Base-by-base conservation (phyloP, 2,888 invertebrate genomes). In the Tuta absoluta region DNA sequence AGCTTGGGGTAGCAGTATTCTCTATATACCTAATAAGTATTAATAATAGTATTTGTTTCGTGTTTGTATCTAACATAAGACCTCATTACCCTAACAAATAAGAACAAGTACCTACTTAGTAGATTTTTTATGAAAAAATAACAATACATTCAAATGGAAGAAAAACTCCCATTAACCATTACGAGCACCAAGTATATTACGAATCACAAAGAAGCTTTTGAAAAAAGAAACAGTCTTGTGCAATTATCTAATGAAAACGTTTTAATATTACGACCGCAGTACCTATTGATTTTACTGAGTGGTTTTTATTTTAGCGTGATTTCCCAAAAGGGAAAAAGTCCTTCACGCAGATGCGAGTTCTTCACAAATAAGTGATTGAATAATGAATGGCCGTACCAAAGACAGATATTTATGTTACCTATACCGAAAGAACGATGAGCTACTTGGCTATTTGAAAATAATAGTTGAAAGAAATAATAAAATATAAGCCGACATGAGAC, bases 261-360 rank as follows among this genome's bases (percentile, higher is more conserved):
- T 21, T 23, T 49, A 49, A 19, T 49, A 49, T 10, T 7, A 49
- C 49, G 19, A 4, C 49, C 8, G 5, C 21, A 11, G 49, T 49
- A n/a, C n/a, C n/a, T n/a, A 49, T 49, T 49, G 21, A 49, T 49
- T 21, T 12, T 21, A 11, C 19, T 21, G 21, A 49, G 49, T 49
- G 49, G 49, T 49, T n/a, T 45, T 17, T 33, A 4, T 33, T 8
- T 10, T 10, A 48, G 48, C 1, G 49, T 49, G 19, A 49, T 49
- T 49, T 21, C 49, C 49, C 49, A 49, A 49, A 49, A 49, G 21
- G 21, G n/a, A 49, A 49, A 49, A 49, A 5, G 49, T 11, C 21
- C 21, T 49, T 49, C 11, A 19, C 49, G 19, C 49, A 49, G 10
- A 21, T n/a, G 17, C 45, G 17, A 45, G 45, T 4, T 5, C 17